Evolutionary conservation across 1,140 invertebrate species (phyloP).

Genomic region (Euwallacea fornicatus): DNA sequence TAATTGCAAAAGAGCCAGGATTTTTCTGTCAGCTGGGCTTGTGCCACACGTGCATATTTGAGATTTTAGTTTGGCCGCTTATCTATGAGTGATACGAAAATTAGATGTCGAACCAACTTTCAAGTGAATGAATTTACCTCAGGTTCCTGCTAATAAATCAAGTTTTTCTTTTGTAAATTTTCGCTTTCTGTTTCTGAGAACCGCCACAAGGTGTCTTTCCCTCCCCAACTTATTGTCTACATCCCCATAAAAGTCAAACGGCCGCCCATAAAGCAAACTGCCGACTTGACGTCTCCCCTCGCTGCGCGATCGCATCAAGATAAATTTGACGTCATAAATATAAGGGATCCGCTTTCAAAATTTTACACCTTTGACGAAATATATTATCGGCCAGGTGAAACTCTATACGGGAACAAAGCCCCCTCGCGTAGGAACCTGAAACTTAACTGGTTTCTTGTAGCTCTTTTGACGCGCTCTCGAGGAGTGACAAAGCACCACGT

Average conservation of each 20-base stretch:
- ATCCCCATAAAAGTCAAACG: constrained; percentile 20
- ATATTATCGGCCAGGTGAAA: constrained; percentile 24
- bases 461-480: too few species aligned
- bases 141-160: too few species aligned
- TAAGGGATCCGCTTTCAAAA: constrained; percentile 25
- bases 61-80: too few species aligned
- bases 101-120: too few species aligned
- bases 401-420: constrained; percentile 19
- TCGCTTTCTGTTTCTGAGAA: too few species aligned
- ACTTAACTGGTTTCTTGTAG: too few species aligned
- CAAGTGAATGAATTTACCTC: too few species aligned
- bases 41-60: not conserved
- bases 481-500: too few species aligned
- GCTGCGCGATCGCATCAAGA: constrained; percentile 14
- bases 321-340: constrained; percentile 29
- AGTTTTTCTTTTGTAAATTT: too few species aligned
- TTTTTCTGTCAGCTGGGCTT: constrained; percentile 12
- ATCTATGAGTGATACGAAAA: not conserved
- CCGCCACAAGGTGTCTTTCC: not conserved
- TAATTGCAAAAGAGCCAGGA: constrained; percentile 18
- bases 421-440: not conserved
- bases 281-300: constrained; percentile 1
- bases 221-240: constrained; percentile 2
- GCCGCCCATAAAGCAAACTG: constrained; percentile 19
- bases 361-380: constrained; percentile 28